phyloP scores from a whole-genome alignment of 2,797 vertebrate genomes.

The Brotogeris chrysoptera region DNA sequence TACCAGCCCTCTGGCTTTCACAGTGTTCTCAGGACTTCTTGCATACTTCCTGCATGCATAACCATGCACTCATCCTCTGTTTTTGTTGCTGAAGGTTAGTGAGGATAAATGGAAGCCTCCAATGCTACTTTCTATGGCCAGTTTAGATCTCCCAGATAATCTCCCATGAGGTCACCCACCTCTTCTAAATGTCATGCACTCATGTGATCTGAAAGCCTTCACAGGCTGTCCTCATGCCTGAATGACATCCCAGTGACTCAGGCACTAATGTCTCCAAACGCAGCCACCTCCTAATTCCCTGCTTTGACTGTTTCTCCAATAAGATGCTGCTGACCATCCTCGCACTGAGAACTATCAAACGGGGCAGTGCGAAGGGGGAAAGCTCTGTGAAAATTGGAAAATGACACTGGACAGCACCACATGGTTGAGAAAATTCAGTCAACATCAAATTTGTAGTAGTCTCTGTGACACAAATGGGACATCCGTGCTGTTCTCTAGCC shows the following conservation, averaged over 20 bases:
- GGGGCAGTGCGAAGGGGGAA: fast-evolving
- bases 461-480: neutral
- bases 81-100: conserved; percentile 72
- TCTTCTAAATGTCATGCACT: conserved; percentile 79
- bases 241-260: conserved; percentile 75
- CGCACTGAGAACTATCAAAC: neutral
- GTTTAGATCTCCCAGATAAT: conserved; percentile 68
- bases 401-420: fast-evolving
- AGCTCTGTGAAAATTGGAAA: neutral
- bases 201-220: conserved; percentile 74
- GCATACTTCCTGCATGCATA: conserved; percentile 33
- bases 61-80: conserved; percentile 62
- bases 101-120: conserved; percentile 49
- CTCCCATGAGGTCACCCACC: conserved; percentile 67
- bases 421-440: neutral
- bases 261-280: conserved; percentile 10
- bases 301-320: conserved; percentile 17
- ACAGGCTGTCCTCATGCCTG: conserved; percentile 47
- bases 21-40: neutral
- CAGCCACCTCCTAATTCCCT: conserved; percentile 42
- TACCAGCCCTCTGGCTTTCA: neutral
- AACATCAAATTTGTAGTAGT: neutral
- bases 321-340: neutral
- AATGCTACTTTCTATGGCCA: conserved; percentile 45
- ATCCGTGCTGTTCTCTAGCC: neutral